Evolutionary conservation across 2,888 invertebrate genomes (phyloP).

Genomic region (Melieria omissa): DNA sequence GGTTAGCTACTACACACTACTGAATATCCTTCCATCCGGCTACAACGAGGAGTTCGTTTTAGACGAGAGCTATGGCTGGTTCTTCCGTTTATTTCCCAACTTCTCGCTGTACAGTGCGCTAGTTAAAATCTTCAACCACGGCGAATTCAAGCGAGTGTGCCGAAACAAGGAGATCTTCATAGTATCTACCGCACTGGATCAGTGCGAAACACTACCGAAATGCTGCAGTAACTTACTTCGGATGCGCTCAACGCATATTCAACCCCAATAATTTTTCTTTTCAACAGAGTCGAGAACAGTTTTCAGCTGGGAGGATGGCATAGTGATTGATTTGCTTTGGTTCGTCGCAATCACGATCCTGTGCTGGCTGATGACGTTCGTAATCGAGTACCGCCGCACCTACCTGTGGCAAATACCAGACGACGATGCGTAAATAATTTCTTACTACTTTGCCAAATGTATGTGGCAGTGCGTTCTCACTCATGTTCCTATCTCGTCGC

Average conservation of each 20-base stretch:
- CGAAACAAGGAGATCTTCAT: slow-evolving; percentile 37
- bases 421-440: slow-evolving; percentile 17
- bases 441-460: background rate
- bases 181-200: slow-evolving; percentile 38
- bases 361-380: background rate
- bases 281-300: slow-evolving; percentile 33
- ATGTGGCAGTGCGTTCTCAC: too few species aligned
- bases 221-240: slow-evolving; percentile 52
- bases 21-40: background rate
- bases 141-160: slow-evolving; percentile 42
- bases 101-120: slow-evolving; percentile 43
- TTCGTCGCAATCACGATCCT: background rate
- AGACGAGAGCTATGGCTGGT: background rate
- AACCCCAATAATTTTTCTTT: background rate
- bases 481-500: too few species aligned
- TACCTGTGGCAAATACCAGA: background rate
- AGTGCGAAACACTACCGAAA: slow-evolving; percentile 43
- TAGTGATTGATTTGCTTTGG: slow-evolving; percentile 19
- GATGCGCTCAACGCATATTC: background rate
- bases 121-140: slow-evolving; percentile 42
- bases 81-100: slow-evolving; percentile 31
- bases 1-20: background rate
- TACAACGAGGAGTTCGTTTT: background rate
- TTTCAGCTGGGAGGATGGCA: slow-evolving; percentile 19
- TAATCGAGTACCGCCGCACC: background rate